A percentile compares a stretch with the other conserved stretches of the same genome.
Evolutionary conservation across 2,113 vertebrate genomes (phyloP).

Genomic region (Cephalopterus ornatus): DNA sequence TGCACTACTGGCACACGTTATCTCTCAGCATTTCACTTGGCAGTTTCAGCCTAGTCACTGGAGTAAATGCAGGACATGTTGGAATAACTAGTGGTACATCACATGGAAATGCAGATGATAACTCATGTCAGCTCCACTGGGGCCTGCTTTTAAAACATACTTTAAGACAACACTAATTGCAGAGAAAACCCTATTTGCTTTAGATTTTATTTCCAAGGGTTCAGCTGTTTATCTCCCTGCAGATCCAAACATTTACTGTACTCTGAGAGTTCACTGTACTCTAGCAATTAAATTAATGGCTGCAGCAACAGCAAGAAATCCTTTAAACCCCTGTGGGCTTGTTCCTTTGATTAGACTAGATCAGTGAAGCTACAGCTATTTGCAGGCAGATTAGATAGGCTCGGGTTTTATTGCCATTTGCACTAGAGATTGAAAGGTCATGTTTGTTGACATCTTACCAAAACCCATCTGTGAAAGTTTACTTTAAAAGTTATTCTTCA

Average conservation of each 20-base stretch:
- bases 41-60: not conserved
- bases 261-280: constrained; percentile 64
- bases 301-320: constrained; percentile 60
- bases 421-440: constrained; percentile 66
- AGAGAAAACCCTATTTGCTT: constrained; percentile 54
- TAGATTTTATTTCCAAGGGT: constrained; percentile 43
- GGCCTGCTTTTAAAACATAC: constrained; percentile 20
- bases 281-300: constrained; percentile 78
- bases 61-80: not conserved
- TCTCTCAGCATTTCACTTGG: not conserved
- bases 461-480: constrained; percentile 63
- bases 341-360: constrained; percentile 76
- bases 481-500: constrained; percentile 52
- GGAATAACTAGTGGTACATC: not conserved
- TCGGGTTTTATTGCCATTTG: constrained; percentile 59
- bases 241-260: constrained; percentile 67
- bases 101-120: constrained; percentile 6
- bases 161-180: constrained; percentile 66
- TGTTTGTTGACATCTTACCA: constrained; percentile 63
- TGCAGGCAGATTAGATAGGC: constrained; percentile 71
- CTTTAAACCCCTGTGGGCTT: constrained; percentile 72
- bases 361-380: constrained; percentile 73
- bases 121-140: constrained; percentile 5
- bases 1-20: not conserved
- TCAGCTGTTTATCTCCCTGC: constrained; percentile 64